Evolutionary conservation across 2,113 vertebrate species (phyloP).

Genomic region (Syngnathus scovelli): DNA sequence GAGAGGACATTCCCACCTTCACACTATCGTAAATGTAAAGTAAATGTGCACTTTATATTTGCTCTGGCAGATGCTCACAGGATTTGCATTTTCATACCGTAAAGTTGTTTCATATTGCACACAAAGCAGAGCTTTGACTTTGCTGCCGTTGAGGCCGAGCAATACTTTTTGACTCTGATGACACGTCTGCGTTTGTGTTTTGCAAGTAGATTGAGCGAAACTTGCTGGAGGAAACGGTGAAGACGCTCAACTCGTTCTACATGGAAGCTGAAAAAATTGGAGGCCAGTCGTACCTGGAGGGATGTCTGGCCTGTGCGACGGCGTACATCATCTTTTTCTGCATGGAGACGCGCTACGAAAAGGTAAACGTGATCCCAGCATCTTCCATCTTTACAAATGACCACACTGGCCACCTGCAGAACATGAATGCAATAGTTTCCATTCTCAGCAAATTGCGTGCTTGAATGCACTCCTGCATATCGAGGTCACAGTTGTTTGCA

Average conservation of each 20-base stretch:
- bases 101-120: constrained; percentile 12
- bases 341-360: constrained; percentile 98
- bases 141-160: not conserved
- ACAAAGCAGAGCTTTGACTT: not conserved
- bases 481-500: constrained; percentile 27
- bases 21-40: not conserved
- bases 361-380: constrained; percentile 66
- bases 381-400: not conserved
- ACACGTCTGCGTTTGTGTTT: constrained; percentile 25
- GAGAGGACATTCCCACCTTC: not conserved
- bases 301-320: constrained; percentile 90
- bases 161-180: not conserved
- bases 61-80: constrained; percentile 12
- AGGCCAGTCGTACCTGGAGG: constrained; percentile 92
- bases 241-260: constrained; percentile 92
- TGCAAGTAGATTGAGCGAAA: constrained; percentile 84
- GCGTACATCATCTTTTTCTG: constrained; percentile 97
- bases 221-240: constrained; percentile 93
- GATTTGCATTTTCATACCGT: constrained; percentile 1
- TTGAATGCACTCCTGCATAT: constrained; percentile 1
- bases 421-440: constrained; percentile 3
- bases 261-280: constrained; percentile 94
- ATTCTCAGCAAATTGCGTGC: constrained; percentile 7
- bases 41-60: constrained; percentile 5
- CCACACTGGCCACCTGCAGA: not conserved